Evolutionary conservation across 2,113 vertebrate species (phyloP).

Genomic region (Ploceus nigricollis): DNA sequence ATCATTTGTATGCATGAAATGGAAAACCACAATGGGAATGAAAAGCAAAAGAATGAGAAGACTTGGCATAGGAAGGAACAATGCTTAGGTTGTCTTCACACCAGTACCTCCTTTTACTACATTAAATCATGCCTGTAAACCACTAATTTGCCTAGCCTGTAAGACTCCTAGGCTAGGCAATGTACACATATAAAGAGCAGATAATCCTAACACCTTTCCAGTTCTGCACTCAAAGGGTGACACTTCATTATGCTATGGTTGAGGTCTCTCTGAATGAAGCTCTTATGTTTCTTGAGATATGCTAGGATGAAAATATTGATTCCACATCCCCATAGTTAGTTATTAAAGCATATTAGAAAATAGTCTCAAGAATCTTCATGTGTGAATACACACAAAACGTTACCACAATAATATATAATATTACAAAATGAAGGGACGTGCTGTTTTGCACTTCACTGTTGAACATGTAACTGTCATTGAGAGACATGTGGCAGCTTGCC

Average conservation of each 20-base stretch:
- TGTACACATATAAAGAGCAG: background rate
- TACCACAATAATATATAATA: background rate
- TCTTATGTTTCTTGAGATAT: fast-evolving
- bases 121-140: background rate
- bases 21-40: background rate
- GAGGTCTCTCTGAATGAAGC: background rate
- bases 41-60: background rate
- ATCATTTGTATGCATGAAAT: background rate
- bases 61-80: background rate
- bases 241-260: background rate
- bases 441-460: background rate
- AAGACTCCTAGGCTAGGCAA: background rate
- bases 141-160: background rate
- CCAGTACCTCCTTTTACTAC: background rate
- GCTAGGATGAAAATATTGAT: background rate
- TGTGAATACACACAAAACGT: background rate
- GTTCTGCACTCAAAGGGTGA: background rate
- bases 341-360: background rate
- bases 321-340: background rate
- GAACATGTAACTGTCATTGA: background rate
- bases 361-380: background rate
- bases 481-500: background rate
- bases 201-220: background rate
- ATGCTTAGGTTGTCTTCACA: background rate
- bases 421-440: background rate